Base-by-base conservation (phyloP, 1,140 invertebrate species). In the Drosophila lacertosa region DNA sequence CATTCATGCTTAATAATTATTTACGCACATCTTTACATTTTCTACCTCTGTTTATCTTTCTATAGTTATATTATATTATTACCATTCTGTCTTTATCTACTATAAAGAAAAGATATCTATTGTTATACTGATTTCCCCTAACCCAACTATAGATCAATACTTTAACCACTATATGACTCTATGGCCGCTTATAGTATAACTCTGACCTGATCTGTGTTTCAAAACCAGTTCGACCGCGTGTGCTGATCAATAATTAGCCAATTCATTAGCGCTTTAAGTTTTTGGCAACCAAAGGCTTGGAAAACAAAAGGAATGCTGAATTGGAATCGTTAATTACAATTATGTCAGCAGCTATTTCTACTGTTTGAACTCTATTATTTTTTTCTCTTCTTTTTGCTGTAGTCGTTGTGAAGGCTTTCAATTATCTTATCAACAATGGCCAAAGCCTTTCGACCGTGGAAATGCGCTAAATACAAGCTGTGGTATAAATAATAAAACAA, bases 381-480 rank as follows among this genome's bases (percentile, higher is more conserved):
- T 26, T 32, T n/a, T n/a, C n/a, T n/a, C n/a, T n/a, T n/a, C n/a
- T n/a, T n/a, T n/a, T n/a, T n/a, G n/a, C n/a, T n/a, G n/a, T n/a
- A n/a, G n/a, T n/a, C n/a, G n/a, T n/a, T 32, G 4, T 10, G 16
- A 37, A 55, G 35, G 39, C 33, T 60, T 59, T 65, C 48, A 40
- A 57, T 70, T 70, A 70, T 64, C 67, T 70, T 65, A 70, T 70
- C 60, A 65, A 47, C 42, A 3, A 29, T 7, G 26, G 16, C 15
- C 15, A 64, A 62, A 42, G 22, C 9, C 26, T 33, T 40, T 42
- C 20, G 33, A 45, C 40, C 11, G 29, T 40, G 26, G 15, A 58
- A 35, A 51, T 37, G 35, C 13, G 16, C 24, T 24, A 42, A 29
- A 51, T 39, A 44, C 7, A 40, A 33, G 6, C 26, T n/a, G 4